Evolutionary conservation across 1,140 invertebrate genomes (phyloP), one percentile per base, ranked within the genome.

Genomic region (Pogonomyrmex californicus): DNA sequence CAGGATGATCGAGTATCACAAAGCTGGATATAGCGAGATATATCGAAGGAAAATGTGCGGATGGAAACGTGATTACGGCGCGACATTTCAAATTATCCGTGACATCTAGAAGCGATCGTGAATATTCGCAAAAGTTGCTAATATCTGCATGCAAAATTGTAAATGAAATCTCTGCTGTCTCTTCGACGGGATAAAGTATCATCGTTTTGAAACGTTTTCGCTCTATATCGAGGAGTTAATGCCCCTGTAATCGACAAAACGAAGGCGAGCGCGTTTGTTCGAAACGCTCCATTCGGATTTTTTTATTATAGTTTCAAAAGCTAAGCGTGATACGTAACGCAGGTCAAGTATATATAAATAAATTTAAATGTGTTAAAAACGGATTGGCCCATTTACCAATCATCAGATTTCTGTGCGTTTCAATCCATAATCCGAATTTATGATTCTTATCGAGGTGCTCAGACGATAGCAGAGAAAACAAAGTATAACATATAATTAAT

Each of bases 341-440:
- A 60, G 5, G 23, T 66, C 23, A n/a, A 33, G 9, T 44, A 56
- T 33, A 56, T 33, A 56, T 56, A 82, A 58, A 58, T 41, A 9
- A 3, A 73, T 71, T 17, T 14, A 12, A 6, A 77, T 47, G 14
- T 30, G 6, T 36, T 73, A 58, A 73, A 82, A 82, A 58, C 30
- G 30, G 12, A 23, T 56, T 62, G 60, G 10, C 14, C 17, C 1
- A 41, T 82, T 60, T 58, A 44, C 2, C 49, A 41, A 58, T 5
- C 17, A 82, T 58, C n/a, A 10, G 38, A 82, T 82, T 70, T 68
- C 36, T 70, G 36, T n/a, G 62, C n/a, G 47, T 7, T 30, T 62
- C 10, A 10, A 38, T 23, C 5, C 17, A n/a, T 23, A 23, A 23
- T 10, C 36, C 6, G 9, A 77, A 5, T 47, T 49, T 9, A 23